Base-by-base conservation (phyloP, 2,797 vertebrate genomes). In the Mionectes olivaceus region DNA sequence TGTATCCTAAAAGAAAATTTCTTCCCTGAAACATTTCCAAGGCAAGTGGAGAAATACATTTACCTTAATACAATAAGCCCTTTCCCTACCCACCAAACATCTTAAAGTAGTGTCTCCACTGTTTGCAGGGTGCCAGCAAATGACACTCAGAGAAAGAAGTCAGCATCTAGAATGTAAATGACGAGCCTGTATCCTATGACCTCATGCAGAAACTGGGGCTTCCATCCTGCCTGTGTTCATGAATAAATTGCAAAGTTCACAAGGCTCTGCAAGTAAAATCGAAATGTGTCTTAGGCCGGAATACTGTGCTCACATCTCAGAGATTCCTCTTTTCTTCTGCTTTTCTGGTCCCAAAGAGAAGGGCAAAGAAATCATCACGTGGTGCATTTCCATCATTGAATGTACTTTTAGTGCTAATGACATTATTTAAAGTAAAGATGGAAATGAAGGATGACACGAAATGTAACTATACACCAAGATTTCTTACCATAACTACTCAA, bases 201-300 rank as follows among this genome's bases (percentile, higher is more conserved):
- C 88, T 89, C 47, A 47, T 25, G 30, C 30, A 89, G 69, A 87
- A 92, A 74, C 25, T 39, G 76, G 33, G 84, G 50, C 61, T 94
- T 76, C 0, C 0, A 77, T 83, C 47, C 50, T 75, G 47, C 13
- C 57, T 67, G 25, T 35, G 37, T 9, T 92, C 32, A 53, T 73
- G 65, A 93, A 83, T 70, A 65, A 92, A 89, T 13, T 49, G 53
- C 47, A 30, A 93, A 85, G 71, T 86, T 91, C 64, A 80, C 67
- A 77, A 75, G 73, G 60, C 49, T 89, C 55, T 77, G 44, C 55
- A 81, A 91, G 68, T 39, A 61, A 89, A 84, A 90, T 9, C 0
- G 1, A 76, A 60, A 73, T 1, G 4, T 63, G 27, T 74, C 44
- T 68, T 53, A 37, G 33, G 44, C 37, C 55, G 39, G 35, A 77